phyloP scores from a whole-genome alignment of 2,113 vertebrate genomes.

The Gadus macrocephalus region DNA sequence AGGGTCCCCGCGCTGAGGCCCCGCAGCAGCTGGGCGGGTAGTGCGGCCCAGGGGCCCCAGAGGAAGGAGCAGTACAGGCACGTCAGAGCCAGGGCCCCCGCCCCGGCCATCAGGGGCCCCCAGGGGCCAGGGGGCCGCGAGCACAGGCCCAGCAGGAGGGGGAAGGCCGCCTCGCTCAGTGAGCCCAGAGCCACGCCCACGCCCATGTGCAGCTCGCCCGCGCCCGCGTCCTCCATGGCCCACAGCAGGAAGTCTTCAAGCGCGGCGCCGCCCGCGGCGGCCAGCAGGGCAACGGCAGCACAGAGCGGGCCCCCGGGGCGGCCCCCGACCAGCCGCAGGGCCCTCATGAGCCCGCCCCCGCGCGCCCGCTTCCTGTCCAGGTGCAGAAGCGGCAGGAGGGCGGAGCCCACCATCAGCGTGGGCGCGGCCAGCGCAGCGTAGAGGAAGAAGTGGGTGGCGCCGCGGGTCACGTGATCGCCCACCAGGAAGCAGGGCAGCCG shows the following conservation, averaged over 20 bases:
- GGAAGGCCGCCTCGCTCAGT: slow-evolving; percentile 72
- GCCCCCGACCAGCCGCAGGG: slow-evolving; percentile 66
- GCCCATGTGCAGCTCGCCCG: slow-evolving; percentile 81
- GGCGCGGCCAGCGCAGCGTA: slow-evolving; percentile 59
- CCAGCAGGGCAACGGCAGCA: slow-evolving; percentile 67
- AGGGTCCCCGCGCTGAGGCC: slow-evolving; percentile 73
- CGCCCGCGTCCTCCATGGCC: slow-evolving; percentile 82
- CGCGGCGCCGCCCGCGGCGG: slow-evolving; percentile 48
- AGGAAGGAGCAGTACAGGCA: slow-evolving; percentile 83
- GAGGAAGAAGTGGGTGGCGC: slow-evolving; percentile 74
- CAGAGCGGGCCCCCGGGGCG: slow-evolving; percentile 71
- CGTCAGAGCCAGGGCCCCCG: slow-evolving; percentile 67
- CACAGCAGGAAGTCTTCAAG: slow-evolving; percentile 84
- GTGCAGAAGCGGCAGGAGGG: slow-evolving; percentile 68
- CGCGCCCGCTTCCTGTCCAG: slow-evolving; percentile 53
- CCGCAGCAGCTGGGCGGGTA: slow-evolving; percentile 75
- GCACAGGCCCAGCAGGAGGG: slow-evolving; percentile 55
- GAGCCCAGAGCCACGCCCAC: slow-evolving; percentile 63
- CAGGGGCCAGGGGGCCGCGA: slow-evolving; percentile 64
- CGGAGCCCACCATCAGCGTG: slow-evolving; percentile 49
- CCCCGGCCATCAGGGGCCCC: slow-evolving; percentile 54
- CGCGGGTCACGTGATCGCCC: slow-evolving; percentile 16
- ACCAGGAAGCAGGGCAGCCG: slow-evolving; percentile 66
- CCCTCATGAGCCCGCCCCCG: slow-evolving; percentile 63
- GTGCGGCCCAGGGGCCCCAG: slow-evolving; percentile 74